phyloP scores from a whole-genome alignment of 2,888 invertebrate species.

The Ormyrus nitidulus region DNA sequence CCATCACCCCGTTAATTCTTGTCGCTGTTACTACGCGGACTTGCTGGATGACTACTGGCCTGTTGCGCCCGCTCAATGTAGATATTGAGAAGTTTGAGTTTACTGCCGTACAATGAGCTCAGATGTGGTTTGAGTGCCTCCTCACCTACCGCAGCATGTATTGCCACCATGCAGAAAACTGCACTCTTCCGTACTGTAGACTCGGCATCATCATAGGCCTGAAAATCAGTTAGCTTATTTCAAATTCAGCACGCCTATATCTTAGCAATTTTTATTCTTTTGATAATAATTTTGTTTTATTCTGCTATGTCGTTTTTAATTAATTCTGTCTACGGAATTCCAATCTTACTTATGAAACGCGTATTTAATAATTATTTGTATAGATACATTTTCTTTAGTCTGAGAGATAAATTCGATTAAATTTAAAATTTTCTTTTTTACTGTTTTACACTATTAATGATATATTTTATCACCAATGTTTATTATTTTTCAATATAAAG shows the following conservation, averaged over 20 bases:
- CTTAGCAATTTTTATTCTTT: no score
- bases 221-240: conserved; percentile 62
- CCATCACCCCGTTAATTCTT: conserved; percentile 68
- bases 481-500: no score
- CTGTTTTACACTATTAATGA: no score
- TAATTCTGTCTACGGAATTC: no score
- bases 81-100: conserved; percentile 89
- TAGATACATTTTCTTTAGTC: no score
- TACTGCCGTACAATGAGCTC: conserved; percentile 89
- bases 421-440: no score
- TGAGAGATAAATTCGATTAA: no score
- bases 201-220: conserved; percentile 94
- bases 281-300: no score
- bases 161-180: conserved; percentile 97
- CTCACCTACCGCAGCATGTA: conserved; percentile 93
- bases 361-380: no score
- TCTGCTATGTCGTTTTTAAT: no score
- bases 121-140: conserved; percentile 89
- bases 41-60: conserved; percentile 75
- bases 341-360: no score
- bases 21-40: conserved; percentile 72
- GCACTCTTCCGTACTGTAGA: conserved; percentile 96
- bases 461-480: no score
- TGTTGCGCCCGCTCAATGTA: conserved; percentile 83
- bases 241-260: conserved; percentile 11